A percentile compares a stretch with the other conserved stretches of the same genome.
These are phyloP conservation scores for Acanthacorydalis orientalis DNA, from an alignment of 2,888 invertebrate species.

Conservation along the genomic window DNA sequence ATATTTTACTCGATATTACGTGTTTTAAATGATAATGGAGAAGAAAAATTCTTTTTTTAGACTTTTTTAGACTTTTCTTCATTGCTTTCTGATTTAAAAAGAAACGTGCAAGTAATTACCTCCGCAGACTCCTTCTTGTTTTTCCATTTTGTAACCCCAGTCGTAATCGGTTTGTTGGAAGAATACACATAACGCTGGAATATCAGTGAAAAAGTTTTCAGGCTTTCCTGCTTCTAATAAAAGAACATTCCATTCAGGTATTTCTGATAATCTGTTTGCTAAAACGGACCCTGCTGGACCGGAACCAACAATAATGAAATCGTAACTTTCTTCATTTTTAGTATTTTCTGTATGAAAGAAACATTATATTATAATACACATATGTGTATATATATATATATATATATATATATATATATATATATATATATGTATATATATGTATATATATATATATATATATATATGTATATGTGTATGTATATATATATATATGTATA, in stretches of 20 bases:
- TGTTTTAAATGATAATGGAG: too few relatives aligned
- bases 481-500: too few relatives aligned
- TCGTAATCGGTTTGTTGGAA: slow-evolving; percentile 59
- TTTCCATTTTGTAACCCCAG: slow-evolving; percentile 67
- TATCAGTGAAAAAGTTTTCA: slow-evolving; percentile 51
- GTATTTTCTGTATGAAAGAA: neutral
- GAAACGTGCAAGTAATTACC: slow-evolving; percentile 20
- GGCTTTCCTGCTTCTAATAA: slow-evolving; percentile 68
- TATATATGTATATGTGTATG: too few relatives aligned
- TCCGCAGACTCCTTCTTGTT: slow-evolving; percentile 32
- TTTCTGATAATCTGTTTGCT: slow-evolving; percentile 62
- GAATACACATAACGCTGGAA: slow-evolving; percentile 54
- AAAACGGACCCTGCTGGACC: slow-evolving; percentile 70
- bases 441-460: too few relatives aligned
- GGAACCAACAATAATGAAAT: slow-evolving; percentile 65
- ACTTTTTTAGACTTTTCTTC: too few relatives aligned
- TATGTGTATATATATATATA: too few relatives aligned
- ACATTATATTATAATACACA: too few relatives aligned
- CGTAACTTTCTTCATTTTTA: slow-evolving; percentile 31
- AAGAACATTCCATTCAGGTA: slow-evolving; percentile 50
- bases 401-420: too few relatives aligned
- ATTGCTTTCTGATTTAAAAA: neutral
- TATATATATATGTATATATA: too few relatives aligned
- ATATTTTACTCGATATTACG: too few relatives aligned
- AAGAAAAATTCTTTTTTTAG: too few relatives aligned